Evolutionary conservation across 2,888 invertebrate genomes (phyloP).

Genomic region (Acanthosepion lycidas): DNA sequence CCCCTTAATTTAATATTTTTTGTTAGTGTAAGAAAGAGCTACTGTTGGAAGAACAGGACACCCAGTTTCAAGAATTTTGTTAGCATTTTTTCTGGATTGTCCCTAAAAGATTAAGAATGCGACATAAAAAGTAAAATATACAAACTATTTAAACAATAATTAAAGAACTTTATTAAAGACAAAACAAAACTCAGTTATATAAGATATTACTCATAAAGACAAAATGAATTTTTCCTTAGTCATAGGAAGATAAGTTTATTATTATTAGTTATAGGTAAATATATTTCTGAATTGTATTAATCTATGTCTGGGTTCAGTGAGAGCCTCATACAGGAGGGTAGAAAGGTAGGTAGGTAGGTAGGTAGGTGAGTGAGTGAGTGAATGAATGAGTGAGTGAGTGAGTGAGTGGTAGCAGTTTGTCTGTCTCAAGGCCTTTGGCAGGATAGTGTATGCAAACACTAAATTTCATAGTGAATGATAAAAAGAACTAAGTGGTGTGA

Average conservation of each 20-base stretch:
- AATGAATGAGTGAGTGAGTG: neutral
- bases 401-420: neutral
- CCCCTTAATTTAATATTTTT: too few species aligned
- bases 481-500: constrained; percentile 43
- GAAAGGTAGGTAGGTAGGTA: neutral
- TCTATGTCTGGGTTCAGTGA: neutral
- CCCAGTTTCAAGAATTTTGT: neutral
- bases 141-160: neutral
- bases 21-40: neutral
- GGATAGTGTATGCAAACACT: constrained; percentile 39
- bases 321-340: neutral
- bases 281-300: neutral
- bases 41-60: neutral
- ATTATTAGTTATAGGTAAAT: neutral
- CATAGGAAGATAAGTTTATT: neutral
- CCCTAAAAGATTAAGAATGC: neutral
- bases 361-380: neutral
- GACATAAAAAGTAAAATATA: neutral
- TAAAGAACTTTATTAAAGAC: neutral
- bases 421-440: constrained; percentile 44
- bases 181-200: neutral
- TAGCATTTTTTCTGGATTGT: neutral
- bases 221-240: neutral
- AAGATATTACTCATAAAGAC: neutral
- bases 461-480: constrained; percentile 43